Conservation (phyloP, 2,888 invertebrate species). For the Conus canariensis region DNA sequence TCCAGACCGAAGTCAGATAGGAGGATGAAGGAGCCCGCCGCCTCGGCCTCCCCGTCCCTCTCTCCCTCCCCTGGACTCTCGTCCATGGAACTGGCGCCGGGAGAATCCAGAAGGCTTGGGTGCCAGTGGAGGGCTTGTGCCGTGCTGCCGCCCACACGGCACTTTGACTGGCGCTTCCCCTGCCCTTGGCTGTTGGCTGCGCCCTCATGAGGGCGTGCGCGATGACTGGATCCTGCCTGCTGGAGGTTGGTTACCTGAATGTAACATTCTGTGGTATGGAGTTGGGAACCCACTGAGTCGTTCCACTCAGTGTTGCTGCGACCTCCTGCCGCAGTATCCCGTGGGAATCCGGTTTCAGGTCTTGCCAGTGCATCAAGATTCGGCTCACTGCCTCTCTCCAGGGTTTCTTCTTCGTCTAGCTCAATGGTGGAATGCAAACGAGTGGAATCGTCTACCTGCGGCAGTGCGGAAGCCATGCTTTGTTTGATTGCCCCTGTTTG, state of each 20-base stretch:
- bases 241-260: not conserved
- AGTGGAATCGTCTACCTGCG: too few relatives aligned
- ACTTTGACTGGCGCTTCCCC: not conserved
- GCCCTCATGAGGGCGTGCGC: too few relatives aligned
- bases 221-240: not conserved
- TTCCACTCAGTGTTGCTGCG: not conserved
- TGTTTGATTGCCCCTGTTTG: too few relatives aligned
- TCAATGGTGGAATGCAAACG: not conserved
- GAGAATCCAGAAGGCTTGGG: conserved; percentile 2
- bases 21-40: not conserved
- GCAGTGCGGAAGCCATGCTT: too few relatives aligned
- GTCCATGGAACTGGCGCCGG: not conserved
- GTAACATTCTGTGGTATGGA: not conserved
- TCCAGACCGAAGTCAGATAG: conserved; percentile 34
- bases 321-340: not conserved
- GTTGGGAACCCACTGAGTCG: too few relatives aligned
- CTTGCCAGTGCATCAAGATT: not conserved
- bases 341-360: not conserved
- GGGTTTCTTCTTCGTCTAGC: not conserved
- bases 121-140: not conserved
- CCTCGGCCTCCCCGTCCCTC: not conserved
- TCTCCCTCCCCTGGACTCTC: not conserved
- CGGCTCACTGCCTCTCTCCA: not conserved
- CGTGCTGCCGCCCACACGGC: not conserved
- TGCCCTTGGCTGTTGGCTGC: not conserved